phyloP scores from a whole-genome alignment of 1,140 invertebrate genomes.

The Elymnias hypermnestra region DNA sequence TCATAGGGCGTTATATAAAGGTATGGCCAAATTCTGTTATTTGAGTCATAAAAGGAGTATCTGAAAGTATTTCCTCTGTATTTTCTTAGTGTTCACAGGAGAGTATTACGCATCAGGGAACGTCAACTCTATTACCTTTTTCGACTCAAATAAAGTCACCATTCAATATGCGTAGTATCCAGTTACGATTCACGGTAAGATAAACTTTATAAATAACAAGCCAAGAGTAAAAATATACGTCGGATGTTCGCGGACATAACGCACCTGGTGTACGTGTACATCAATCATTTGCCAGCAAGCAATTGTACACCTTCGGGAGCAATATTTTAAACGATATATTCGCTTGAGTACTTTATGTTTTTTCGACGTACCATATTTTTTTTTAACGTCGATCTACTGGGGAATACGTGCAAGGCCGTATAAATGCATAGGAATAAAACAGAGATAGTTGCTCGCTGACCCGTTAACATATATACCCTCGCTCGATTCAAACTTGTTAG shows the following conservation, averaged over 20 bases:
- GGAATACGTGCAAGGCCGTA: conserved; percentile 8
- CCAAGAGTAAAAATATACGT: conserved; percentile 6
- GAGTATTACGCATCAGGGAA: conserved; percentile 12
- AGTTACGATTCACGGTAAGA: neutral
- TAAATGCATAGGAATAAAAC: conserved; percentile 7
- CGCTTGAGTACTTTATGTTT: neutral
- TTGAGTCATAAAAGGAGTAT: too few relatives aligned
- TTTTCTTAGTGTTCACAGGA: conserved; percentile 7
- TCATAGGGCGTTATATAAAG: too few relatives aligned
- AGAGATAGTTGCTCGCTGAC: conserved; percentile 15
- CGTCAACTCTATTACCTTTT: conserved; percentile 12
- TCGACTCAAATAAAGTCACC: conserved; percentile 15
- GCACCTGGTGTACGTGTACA: neutral
- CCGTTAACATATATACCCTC: conserved; percentile 12
- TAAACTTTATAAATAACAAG: conserved; percentile 1
- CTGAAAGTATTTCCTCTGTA: too few relatives aligned
- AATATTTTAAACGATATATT: conserved; percentile 11
- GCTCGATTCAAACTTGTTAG: conserved; percentile 12
- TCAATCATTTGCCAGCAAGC: neutral
- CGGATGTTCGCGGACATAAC: neutral
- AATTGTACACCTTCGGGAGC: conserved; percentile 3
- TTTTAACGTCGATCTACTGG: neutral
- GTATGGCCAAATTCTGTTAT: too few relatives aligned
- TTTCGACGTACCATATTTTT: too few relatives aligned
- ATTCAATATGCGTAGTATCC: conserved; percentile 12